These are phyloP conservation scores for Sprattus sprattus DNA, from an alignment of 2,113 vertebrate genomes.

Conservation along the genomic window DNA sequence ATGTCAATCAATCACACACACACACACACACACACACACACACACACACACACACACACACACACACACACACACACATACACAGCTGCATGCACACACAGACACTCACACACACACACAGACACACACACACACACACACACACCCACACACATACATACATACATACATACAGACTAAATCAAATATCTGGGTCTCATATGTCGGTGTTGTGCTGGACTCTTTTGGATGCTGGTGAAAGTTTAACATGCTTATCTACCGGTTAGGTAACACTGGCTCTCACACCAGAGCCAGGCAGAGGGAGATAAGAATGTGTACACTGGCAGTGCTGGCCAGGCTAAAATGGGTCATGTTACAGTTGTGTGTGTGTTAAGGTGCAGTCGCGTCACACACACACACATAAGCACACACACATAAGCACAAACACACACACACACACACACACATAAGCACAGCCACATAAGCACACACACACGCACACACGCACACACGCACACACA, in stretches of 20 bases:
- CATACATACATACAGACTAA: no score
- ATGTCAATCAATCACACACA: no score
- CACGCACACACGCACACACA: not conserved
- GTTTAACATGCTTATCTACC: constrained; percentile 71
- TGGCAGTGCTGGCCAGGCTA: constrained; percentile 57
- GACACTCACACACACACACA: no score
- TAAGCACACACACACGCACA: not conserved
- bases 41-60: no score
- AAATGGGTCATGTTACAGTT: constrained; percentile 69
- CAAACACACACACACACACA: not conserved
- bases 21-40: no score
- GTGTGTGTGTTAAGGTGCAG: constrained; percentile 51
- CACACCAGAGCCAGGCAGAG: constrained; percentile 44
- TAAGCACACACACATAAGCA: not conserved
- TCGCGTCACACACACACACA: constrained; percentile 42
- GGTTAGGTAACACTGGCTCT: constrained; percentile 55
- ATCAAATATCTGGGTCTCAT: no score
- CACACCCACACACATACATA: no score
- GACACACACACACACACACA: no score
- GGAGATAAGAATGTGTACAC: constrained; percentile 72
- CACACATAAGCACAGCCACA: not conserved
- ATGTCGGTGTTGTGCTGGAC: not conserved
- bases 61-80: no score
- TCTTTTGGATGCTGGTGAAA: constrained; percentile 64
- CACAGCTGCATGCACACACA: no score